A percentile compares a stretch with the other conserved stretches of the same genome.
Evolutionary conservation across 2,113 vertebrate species (phyloP).

Genomic region (Hyperoodon ampullatus): DNA sequence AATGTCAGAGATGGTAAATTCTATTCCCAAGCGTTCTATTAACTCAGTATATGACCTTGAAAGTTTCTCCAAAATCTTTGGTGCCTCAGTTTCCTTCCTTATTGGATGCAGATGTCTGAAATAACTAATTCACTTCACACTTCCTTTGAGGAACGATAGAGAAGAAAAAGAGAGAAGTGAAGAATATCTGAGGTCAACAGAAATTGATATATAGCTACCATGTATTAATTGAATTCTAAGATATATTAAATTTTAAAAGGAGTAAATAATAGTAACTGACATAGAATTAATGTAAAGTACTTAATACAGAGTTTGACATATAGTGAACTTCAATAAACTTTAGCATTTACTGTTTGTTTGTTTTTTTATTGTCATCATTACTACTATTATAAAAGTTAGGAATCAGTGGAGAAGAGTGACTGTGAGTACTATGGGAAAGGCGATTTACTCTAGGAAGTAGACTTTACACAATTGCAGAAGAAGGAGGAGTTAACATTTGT

Average conservation of each 20-base stretch:
- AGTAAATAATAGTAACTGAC: not conserved
- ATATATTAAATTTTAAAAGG: not conserved
- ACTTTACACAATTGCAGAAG: not conserved
- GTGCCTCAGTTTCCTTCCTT: constrained; percentile 34
- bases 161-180: not conserved
- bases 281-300: not conserved
- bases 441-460: not conserved
- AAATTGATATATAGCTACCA: not conserved
- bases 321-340: not conserved
- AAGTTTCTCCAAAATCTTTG: not conserved
- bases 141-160: not conserved
- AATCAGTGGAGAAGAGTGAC: not conserved
- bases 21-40: not conserved
- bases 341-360: not conserved
- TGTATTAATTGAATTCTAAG: not conserved
- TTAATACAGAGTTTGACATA: not conserved
- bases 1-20: not conserved
- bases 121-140: not conserved
- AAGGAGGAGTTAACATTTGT: not conserved
- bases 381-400: not conserved
- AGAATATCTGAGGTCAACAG: not conserved
- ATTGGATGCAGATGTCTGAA: not conserved
- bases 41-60: not conserved
- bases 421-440: not conserved
- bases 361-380: not conserved